Percentiles rank a stretch among this genome's conserved stretches.
These are phyloP conservation scores for Muscidifurax raptorellus DNA, from an alignment of 1,140 invertebrate genomes.

Conservation along the genomic window DNA sequence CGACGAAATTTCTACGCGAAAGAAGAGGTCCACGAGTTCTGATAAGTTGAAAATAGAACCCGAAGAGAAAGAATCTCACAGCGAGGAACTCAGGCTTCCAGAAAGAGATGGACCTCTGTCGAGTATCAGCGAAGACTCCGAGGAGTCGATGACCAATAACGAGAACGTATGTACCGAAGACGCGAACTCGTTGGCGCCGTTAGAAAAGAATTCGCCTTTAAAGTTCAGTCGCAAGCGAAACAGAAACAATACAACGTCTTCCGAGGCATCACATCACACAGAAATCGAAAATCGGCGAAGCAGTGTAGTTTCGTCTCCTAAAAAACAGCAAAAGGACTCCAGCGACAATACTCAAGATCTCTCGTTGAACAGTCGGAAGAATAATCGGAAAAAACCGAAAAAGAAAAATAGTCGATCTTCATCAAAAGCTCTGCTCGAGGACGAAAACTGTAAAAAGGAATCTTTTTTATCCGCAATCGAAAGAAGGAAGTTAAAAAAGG, in stretches of 20 bases:
- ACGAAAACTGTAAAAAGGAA: conserved; percentile 41
- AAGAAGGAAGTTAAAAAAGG: conserved; percentile 32
- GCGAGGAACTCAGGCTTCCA: neutral
- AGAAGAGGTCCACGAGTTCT: neutral
- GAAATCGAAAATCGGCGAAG: conserved; percentile 23
- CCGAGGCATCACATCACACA: neutral
- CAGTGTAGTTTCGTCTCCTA: neutral
- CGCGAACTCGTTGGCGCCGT: conserved; percentile 35
- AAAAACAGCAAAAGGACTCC: conserved; percentile 9
- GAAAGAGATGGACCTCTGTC: neutral
- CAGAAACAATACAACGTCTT: conserved; percentile 33
- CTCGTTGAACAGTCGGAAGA: neutral
- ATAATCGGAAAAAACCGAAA: conserved; percentile 12
- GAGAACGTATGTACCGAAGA: conserved; percentile 38
- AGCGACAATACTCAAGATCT: conserved; percentile 3
- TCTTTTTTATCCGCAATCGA: conserved; percentile 41
- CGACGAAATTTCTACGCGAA: conserved; percentile 10
- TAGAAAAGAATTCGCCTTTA: conserved; percentile 39
- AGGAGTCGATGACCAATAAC: conserved; percentile 40
- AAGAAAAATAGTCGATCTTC: conserved; percentile 43
- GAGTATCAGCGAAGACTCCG: conserved; percentile 49
- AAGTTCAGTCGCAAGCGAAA: conserved; percentile 22
- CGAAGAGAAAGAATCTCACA: neutral
- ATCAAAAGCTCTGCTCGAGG: conserved; percentile 27
- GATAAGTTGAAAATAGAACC: conserved; percentile 12